Conservation (phyloP, 2,888 invertebrate species). For the Terebella lapidaria region DNA sequence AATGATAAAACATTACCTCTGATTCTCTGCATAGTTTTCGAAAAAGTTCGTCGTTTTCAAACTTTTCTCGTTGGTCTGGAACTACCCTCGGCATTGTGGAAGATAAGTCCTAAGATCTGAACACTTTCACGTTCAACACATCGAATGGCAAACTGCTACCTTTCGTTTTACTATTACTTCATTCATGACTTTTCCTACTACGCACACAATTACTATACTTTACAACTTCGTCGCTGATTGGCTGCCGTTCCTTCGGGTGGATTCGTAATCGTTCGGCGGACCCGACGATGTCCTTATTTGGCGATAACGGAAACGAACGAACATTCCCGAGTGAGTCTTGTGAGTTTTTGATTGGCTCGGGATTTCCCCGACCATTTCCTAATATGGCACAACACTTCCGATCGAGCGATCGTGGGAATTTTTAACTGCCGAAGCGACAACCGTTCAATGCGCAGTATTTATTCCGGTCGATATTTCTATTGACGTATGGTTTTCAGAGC, state of each 20-base stretch:
- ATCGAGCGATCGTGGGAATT: too few species aligned
- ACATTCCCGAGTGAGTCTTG: too few species aligned
- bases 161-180: background rate
- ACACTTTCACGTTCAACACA: background rate
- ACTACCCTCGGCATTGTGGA: constrained; percentile 86
- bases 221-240: too few species aligned
- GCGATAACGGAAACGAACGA: background rate
- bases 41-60: constrained; percentile 93
- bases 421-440: too few species aligned
- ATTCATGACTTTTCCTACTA: background rate
- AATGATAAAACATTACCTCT: too few species aligned
- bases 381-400: background rate
- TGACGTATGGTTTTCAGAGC: too few species aligned
- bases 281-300: background rate
- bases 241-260: too few species aligned
- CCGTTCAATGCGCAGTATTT: too few species aligned
- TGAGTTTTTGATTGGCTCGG: background rate
- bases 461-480: too few species aligned
- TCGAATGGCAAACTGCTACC: background rate
- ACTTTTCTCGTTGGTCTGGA: constrained; percentile 92
- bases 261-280: background rate
- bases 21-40: constrained; percentile 87
- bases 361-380: background rate
- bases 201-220: too few species aligned
- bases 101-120: background rate